phyloP scores from a whole-genome alignment of 1,140 invertebrate genomes.

The Teleogryllus occipitalis region DNA sequence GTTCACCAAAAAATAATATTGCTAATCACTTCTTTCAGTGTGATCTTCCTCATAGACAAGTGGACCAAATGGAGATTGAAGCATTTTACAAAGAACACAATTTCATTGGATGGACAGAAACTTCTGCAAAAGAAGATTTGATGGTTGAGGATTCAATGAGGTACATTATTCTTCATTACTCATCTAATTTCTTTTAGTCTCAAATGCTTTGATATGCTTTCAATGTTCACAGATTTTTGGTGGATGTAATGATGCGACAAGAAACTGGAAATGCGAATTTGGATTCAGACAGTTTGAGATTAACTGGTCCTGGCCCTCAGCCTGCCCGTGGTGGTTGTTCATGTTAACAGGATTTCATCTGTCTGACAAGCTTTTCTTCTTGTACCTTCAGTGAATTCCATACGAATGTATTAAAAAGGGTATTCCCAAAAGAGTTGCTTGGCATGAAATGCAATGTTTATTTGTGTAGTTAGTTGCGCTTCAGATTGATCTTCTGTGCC shows the following conservation, averaged over 20 bases:
- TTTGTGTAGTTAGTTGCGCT: neutral
- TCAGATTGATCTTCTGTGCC: no score
- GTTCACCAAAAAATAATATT: neutral
- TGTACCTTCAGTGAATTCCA: no score
- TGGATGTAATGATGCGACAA: slow-evolving; percentile 37
- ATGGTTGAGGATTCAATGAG: slow-evolving; percentile 53
- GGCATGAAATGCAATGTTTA: neutral
- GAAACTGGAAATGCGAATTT: slow-evolving; percentile 27
- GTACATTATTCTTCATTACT: slow-evolving; percentile 27
- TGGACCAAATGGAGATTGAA: slow-evolving; percentile 49
- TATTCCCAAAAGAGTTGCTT: neutral
- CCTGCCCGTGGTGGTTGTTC: neutral
- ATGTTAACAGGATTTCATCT: neutral
- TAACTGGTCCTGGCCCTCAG: slow-evolving; percentile 17
- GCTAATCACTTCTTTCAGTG: slow-evolving; percentile 36
- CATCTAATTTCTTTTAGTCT: neutral
- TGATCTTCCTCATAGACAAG: slow-evolving; percentile 42
- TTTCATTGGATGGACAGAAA: slow-evolving; percentile 54
- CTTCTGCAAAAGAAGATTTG: slow-evolving; percentile 49
- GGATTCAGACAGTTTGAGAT: slow-evolving; percentile 19
- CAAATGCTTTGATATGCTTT: slow-evolving; percentile 13
- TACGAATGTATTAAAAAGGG: no score
- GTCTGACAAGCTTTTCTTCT: neutral
- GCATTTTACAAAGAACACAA: slow-evolving; percentile 48
- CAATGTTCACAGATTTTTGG: slow-evolving; percentile 32